Conservation (phyloP, 2,888 invertebrate species). For the Eledone cirrhosa region DNA sequence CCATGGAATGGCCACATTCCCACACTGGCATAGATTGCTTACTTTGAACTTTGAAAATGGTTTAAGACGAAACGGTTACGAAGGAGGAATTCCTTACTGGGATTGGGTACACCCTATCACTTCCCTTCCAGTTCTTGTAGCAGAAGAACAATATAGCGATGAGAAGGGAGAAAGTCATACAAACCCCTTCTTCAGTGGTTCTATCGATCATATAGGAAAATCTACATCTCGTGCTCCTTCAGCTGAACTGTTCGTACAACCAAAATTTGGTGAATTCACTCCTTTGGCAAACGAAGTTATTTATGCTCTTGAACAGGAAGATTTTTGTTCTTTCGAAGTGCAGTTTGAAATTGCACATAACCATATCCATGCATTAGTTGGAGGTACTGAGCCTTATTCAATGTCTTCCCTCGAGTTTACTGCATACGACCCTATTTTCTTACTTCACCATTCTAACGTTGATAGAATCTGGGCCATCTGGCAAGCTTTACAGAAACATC, state of each 20-base stretch:
- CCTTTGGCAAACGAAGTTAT: constrained; percentile 31
- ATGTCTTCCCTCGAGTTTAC: constrained; percentile 40
- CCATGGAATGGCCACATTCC: constrained; percentile 32
- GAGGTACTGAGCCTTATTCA: constrained; percentile 36
- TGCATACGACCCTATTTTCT: constrained; percentile 42
- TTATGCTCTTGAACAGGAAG: constrained; percentile 37
- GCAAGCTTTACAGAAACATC: constrained; percentile 37
- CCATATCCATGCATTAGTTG: constrained; percentile 37
- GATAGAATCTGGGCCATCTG: constrained; percentile 42
- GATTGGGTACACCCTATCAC: constrained; percentile 24
- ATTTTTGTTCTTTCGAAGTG: constrained; percentile 41
- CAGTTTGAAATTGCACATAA: constrained; percentile 42
- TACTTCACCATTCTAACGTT: constrained; percentile 40
- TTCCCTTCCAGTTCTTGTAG: constrained; percentile 13
- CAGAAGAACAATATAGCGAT: constrained; percentile 24
- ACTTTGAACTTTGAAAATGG: constrained; percentile 33
- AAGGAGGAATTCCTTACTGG: constrained; percentile 32
- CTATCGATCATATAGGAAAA: constrained; percentile 11
- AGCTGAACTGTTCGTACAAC: constrained; percentile 22
- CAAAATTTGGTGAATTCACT: constrained; percentile 26
- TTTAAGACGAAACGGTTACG: constrained; percentile 31
- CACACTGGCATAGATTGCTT: constrained; percentile 31
- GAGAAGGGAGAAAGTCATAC: neutral
- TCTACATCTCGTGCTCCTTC: constrained; percentile 16
- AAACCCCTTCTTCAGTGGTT: constrained; percentile 28